phyloP scores from a whole-genome alignment of 2,888 invertebrate species.

The Eupithecia tripunctaria region DNA sequence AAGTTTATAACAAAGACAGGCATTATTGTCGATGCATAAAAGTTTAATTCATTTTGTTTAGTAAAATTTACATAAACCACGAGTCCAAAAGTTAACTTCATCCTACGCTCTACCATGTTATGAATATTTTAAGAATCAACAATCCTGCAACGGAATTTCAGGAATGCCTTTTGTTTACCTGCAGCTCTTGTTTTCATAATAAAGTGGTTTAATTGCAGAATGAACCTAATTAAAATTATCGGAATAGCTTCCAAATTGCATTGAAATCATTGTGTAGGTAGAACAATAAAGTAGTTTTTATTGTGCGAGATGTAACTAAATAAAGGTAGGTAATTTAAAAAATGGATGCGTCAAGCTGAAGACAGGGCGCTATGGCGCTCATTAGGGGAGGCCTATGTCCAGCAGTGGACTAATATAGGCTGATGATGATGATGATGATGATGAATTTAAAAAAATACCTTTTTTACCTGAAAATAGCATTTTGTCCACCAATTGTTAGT shows the following conservation, averaged over 20 bases:
- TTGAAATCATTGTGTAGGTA: constrained; percentile 8
- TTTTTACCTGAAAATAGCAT: too few relatives aligned
- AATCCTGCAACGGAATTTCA: constrained; percentile 16
- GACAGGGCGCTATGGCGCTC: too few relatives aligned
- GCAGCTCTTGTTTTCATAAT: constrained; percentile 14
- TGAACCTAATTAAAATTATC: constrained; percentile 44
- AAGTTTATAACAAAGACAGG: background rate
- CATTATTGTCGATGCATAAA: background rate
- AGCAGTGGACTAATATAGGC: too few relatives aligned
- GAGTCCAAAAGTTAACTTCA: constrained; percentile 1
- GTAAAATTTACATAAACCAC: background rate
- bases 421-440: too few relatives aligned
- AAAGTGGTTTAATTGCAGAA: constrained; percentile 21
- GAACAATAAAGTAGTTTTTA: background rate
- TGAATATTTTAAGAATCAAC: background rate
- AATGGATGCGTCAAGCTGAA: too few relatives aligned
- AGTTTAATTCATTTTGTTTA: background rate
- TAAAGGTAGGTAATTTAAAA: too few relatives aligned
- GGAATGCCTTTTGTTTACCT: constrained; percentile 13
- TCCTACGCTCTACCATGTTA: background rate
- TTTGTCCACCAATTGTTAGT: too few relatives aligned
- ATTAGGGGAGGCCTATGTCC: too few relatives aligned
- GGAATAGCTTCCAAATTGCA: constrained; percentile 19
- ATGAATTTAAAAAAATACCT: too few relatives aligned
- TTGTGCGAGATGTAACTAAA: background rate